phyloP scores from a whole-genome alignment of 1,140 invertebrate genomes.

The Melanaphis sacchari region DNA sequence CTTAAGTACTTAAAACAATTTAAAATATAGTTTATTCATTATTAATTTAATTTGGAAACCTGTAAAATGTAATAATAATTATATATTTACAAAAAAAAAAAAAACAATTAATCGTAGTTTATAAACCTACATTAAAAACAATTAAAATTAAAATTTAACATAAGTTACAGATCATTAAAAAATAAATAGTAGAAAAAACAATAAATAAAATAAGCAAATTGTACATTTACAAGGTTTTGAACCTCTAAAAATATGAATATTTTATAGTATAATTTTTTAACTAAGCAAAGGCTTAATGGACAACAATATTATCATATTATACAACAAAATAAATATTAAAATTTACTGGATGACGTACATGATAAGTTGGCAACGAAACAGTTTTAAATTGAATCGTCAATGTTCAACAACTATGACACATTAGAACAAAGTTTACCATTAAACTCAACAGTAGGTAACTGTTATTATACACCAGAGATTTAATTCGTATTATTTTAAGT shows the following conservation, averaged over 20 bases:
- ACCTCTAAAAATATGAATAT: background rate
- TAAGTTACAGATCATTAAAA: slow-evolving; percentile 50
- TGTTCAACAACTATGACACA: background rate
- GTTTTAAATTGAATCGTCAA: background rate
- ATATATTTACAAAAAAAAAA: slow-evolving; percentile 39
- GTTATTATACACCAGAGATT: too few species aligned
- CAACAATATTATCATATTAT: background rate
- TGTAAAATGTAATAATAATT: background rate
- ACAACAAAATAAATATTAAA: background rate
- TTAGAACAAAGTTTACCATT: too few species aligned
- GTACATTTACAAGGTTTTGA: background rate
- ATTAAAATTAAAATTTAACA: slow-evolving; percentile 54
- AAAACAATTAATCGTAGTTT: slow-evolving; percentile 30
- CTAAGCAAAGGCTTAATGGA: background rate
- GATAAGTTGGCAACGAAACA: background rate
- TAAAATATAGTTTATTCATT: background rate
- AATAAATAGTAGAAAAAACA: slow-evolving; percentile 44
- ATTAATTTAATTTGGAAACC: background rate
- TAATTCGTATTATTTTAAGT: background rate
- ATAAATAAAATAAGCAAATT: slow-evolving; percentile 40
- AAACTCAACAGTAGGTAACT: too few species aligned
- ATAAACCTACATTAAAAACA: slow-evolving; percentile 41
- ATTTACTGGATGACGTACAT: background rate
- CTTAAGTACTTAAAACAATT: background rate
- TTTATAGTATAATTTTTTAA: background rate